Evolutionary conservation across 2,888 invertebrate species (phyloP).

Genomic region (Andrena hattorfiana): DNA sequence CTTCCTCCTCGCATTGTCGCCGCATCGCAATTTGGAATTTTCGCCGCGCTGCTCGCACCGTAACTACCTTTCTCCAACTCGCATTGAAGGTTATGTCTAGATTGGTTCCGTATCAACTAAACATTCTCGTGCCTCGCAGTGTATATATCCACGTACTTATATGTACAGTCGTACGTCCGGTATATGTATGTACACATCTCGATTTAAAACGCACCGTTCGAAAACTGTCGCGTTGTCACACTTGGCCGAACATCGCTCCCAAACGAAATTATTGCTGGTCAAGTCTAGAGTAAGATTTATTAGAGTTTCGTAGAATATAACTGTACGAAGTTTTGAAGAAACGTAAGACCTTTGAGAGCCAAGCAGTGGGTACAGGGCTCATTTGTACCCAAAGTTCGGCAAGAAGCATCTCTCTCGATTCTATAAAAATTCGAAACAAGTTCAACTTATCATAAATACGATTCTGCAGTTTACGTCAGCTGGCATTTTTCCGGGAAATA

Average conservation of each 20-base stretch:
- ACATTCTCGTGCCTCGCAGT: constrained; percentile 29
- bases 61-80: constrained; percentile 6
- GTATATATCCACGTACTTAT: constrained; percentile 20
- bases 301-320: neutral
- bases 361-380: constrained; percentile 53
- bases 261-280: neutral
- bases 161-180: constrained; percentile 56
- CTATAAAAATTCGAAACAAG: constrained; percentile 23
- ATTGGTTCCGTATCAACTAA: constrained; percentile 67
- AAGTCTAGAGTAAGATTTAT: neutral
- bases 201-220: constrained; percentile 18
- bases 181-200: constrained; percentile 56
- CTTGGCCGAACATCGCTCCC: neutral
- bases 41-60: constrained; percentile 19
- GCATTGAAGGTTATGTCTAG: constrained; percentile 41
- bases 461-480: too few relatives aligned
- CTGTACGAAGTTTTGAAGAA: neutral
- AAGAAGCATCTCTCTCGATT: neutral
- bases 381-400: constrained; percentile 41
- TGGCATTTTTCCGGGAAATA: too few relatives aligned
- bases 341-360: neutral
- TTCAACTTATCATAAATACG: neutral
- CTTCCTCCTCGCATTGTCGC: constrained; percentile 65
- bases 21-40: constrained; percentile 59
- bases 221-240: constrained; percentile 12